Base-by-base conservation (phyloP, 2,113 vertebrate genomes). In the Thinocorus orbignyianus region DNA sequence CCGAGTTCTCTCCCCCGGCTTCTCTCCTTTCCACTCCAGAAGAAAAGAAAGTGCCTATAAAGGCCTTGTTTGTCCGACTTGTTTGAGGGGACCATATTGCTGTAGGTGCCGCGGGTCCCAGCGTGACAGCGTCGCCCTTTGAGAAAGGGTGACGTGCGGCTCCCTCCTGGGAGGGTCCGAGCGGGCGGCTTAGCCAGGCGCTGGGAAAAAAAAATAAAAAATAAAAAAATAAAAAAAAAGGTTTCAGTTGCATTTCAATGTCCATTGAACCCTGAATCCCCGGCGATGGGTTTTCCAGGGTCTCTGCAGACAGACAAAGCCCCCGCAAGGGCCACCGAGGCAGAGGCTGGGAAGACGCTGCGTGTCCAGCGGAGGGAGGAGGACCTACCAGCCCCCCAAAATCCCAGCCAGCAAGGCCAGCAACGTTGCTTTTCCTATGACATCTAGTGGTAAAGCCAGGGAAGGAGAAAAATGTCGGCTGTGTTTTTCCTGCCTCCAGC, bases 1-100 rank as follows among this genome's bases (percentile, higher is more conserved):
- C 93, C 70, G 88, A 95, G 96, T 81, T 95, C 88, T 95, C 88
- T 95, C 82, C 83, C 86, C 90, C 86, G 46, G 91, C 88, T 94
- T 57, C 81, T 90, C 94, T 95, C 82, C 61, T 90, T 95, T 83
- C 82, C 91, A 88, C 94, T 96, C 90, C 89, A 92, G 95, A 95
- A 97, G 96, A 95, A 97, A 97, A 96, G 96, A 97, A 97, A 96
- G 84, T 25, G 96, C 91, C 94, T 82, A 97, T 91, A 96, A 97
- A 96, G 86, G 91, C 86, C 95, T 93, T 91, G 92, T 97, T 96
- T 97, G 95, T 95, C 77, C 88, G 35, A 41, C 83, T 93, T 14
- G 92, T 88, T 78, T 86, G 92, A 92, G 95, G 89, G 90, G 88
- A 94, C 72, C 95, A 79, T 90, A 88, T 92, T 96, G 92, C 88